A percentile compares a stretch with the other conserved stretches of the same genome.
Conservation (phyloP, 1,140 invertebrate species). For the Harpegnathos saltator region DNA sequence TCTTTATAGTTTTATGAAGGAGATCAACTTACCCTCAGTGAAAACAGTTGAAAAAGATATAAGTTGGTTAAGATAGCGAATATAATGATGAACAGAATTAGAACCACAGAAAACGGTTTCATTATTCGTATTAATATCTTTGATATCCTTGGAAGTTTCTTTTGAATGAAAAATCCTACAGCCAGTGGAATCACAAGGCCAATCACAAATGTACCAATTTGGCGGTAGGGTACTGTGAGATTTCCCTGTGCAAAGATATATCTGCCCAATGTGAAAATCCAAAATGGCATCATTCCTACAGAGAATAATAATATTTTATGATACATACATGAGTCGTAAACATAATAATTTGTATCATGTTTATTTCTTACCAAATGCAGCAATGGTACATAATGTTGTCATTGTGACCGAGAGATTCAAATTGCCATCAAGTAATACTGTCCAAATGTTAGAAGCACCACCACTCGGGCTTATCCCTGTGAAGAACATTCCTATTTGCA, state of each 20-base stretch:
- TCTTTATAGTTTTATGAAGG: not conserved
- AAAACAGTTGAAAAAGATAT: conserved; percentile 96
- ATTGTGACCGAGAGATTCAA: conserved; percentile 96
- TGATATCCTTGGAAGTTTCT: conserved; percentile 89
- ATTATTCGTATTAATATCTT: conserved; percentile 92
- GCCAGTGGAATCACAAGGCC: conserved; percentile 93
- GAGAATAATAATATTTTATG: conserved; percentile 75
- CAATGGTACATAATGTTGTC: conserved; percentile 96
- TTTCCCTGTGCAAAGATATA: conserved; percentile 91
- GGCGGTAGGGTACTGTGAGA: conserved; percentile 92
- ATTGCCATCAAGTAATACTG: conserved; percentile 94
- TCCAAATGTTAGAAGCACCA: conserved; percentile 98
- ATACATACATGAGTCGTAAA: not conserved
- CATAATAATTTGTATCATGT: conserved; percentile 7
- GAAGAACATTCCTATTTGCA: conserved; percentile 96
- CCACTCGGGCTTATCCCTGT: conserved; percentile 96
- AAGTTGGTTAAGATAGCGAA: conserved; percentile 96
- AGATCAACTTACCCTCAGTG: conserved; percentile 91
- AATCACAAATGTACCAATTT: conserved; percentile 91
- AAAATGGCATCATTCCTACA: conserved; percentile 96
- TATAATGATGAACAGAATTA: conserved; percentile 96
- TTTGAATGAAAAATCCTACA: conserved; percentile 92
- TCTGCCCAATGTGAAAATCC: conserved; percentile 97
- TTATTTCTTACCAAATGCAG: conserved; percentile 90
- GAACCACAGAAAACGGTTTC: conserved; percentile 93